Evolutionary conservation across 2,113 vertebrate species (phyloP), one percentile per base, ranked within the genome.

Genomic region (Manacus vitellinus): DNA sequence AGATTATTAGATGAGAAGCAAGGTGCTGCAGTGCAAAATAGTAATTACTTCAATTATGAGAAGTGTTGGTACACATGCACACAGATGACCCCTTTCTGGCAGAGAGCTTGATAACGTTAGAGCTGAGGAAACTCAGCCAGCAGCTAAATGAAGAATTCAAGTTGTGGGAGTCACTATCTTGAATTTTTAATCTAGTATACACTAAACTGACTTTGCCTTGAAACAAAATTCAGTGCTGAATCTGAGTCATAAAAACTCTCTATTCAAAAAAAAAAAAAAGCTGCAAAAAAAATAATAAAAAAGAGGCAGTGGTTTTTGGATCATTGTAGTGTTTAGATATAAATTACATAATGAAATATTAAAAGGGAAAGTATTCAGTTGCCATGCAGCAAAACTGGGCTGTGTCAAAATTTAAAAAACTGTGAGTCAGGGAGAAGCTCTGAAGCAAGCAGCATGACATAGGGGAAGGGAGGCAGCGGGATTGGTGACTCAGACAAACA

Each of bases 401-500:
- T 73, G 47, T 91, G 89, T 92, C 81, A 79, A 88, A 91, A 95
- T 91, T 82, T 73, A 20, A 95, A 47, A 47, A 94, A 12, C 66
- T 24, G 31, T 94, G 96, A 97, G 92, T 96, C 91, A 88, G 94
- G 94, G 74, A 94, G 88, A 94, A 95, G 94, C 80, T 97, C 83
- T 92, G 75, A 71, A 94, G 93, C 92, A 93, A 86, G 87, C 44
- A 82, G 91, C 41, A 79, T 92, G 96, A 92, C 76, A 94, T 12
- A 95, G 91, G 82, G 70, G 66, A 67, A 91, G 92, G 63, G 88
- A 92, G 74, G 90, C 76, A 10, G 75, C 7, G 2, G 92, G 82
- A 92, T 61, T 54, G 54, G 92, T 97, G 97, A 97, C 94, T 97
- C 97, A 97, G 96, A 89, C 94, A 85, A 92, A 95, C 94, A 93